Conservation (phyloP, 2,888 invertebrate species). For the Halocaridina rubra region DNA sequence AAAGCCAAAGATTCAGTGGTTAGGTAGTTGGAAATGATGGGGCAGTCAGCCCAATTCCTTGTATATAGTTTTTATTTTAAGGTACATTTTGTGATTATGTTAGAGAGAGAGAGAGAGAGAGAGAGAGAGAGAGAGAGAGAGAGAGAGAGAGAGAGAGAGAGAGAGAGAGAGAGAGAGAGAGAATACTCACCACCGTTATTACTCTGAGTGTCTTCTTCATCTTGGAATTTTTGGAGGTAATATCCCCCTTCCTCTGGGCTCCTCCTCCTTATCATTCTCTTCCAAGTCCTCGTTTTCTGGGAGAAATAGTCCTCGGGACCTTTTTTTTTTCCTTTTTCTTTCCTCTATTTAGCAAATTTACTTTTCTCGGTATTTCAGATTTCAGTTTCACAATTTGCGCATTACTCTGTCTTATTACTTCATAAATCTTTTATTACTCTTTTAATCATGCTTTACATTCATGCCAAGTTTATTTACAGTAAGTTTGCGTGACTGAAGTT, state of each 20-base stretch:
- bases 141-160: neutral
- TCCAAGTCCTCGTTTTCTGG: too few species aligned
- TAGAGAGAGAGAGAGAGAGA: too few species aligned
- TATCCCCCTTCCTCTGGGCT: slow-evolving; percentile 45
- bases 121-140: neutral
- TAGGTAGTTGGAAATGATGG: too few species aligned
- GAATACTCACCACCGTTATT: slow-evolving; percentile 47
- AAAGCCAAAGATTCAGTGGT: too few species aligned
- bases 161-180: neutral
- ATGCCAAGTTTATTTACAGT: too few species aligned
- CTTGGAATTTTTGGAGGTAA: slow-evolving; percentile 49
- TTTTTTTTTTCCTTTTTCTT: neutral
- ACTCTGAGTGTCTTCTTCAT: slow-evolving; percentile 33
- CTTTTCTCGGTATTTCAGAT: neutral
- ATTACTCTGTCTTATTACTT: neutral
- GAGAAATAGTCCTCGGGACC: too few species aligned
- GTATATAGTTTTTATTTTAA: too few species aligned
- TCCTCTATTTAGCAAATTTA: too few species aligned
- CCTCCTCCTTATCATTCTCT: slow-evolving; percentile 37
- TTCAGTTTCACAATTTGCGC: neutral
- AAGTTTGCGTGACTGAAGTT: too few species aligned
- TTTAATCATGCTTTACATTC: too few species aligned
- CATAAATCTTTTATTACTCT: neutral
- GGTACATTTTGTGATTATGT: too few species aligned
- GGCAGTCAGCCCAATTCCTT: too few species aligned